Conservation (phyloP, 2,888 invertebrate species). For the Caenorhabditis becei region DNA sequence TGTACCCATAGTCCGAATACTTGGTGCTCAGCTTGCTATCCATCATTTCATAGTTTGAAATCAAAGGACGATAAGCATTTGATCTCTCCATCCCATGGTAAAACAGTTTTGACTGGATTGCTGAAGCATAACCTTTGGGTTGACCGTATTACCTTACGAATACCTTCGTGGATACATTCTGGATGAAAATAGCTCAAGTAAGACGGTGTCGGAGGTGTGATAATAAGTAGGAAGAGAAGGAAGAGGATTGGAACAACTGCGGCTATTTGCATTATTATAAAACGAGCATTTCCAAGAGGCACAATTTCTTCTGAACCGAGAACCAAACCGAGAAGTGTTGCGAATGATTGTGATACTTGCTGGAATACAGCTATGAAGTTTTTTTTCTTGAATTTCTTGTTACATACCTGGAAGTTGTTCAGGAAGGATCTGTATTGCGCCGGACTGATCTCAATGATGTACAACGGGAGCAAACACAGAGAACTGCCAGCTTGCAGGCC, state of each 20-base stretch:
- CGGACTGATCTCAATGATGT: constrained; percentile 77
- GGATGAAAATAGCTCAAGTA: constrained; percentile 49
- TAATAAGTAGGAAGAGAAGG: constrained; percentile 68
- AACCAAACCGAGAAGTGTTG: constrained; percentile 78
- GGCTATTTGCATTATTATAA: constrained; percentile 61
- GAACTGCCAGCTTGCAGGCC: constrained; percentile 78
- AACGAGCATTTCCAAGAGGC: constrained; percentile 64
- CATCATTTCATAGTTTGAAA: constrained; percentile 48
- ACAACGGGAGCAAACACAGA: constrained; percentile 79
- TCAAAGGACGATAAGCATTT: constrained; percentile 43
- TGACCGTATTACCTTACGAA: constrained; percentile 6
- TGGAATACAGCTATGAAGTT: constrained; percentile 49
- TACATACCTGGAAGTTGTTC: constrained; percentile 74
- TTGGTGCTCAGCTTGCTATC: constrained; percentile 30
- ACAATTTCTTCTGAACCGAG: constrained; percentile 76
- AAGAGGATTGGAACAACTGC: constrained; percentile 71
- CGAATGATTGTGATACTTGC: constrained; percentile 79
- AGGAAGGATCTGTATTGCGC: constrained; percentile 72
- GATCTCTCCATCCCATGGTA: constrained; percentile 62
- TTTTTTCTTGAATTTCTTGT: neutral
- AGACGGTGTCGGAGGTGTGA: constrained; percentile 74
- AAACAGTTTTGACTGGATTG: constrained; percentile 58
- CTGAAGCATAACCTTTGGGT: constrained; percentile 48
- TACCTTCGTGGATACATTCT: constrained; percentile 58
- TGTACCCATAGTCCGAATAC: constrained; percentile 35